Conservation (phyloP, 2,113 vertebrate genomes). For the Rhea americana region DNA sequence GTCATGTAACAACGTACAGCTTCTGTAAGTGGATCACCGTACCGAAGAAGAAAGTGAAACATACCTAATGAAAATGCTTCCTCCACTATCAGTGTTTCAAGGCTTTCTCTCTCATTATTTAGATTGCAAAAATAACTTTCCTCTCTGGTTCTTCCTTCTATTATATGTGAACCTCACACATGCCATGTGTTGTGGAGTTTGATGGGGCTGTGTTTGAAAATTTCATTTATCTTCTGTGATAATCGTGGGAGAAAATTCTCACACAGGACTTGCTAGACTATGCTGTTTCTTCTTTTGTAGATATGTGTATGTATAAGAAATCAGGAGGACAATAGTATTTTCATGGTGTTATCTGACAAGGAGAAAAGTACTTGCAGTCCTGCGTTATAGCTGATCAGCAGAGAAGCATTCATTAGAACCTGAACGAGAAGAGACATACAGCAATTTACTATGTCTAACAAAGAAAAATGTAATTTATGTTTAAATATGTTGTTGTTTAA, state of each 20-base stretch:
- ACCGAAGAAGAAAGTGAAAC: constrained; percentile 27
- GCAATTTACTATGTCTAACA: constrained; percentile 11
- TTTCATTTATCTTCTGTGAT: constrained; percentile 22
- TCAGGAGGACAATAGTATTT: neutral
- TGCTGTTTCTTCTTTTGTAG: neutral
- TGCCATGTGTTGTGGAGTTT: neutral
- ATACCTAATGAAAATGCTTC: constrained; percentile 38
- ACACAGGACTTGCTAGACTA: neutral
- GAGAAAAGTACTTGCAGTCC: constrained; percentile 41
- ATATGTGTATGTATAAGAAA: neutral
- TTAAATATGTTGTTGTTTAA: neutral
- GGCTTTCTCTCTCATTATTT: neutral
- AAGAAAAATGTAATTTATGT: neutral
- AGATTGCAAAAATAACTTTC: constrained; percentile 42
- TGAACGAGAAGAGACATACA: constrained; percentile 4
- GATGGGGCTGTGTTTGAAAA: neutral
- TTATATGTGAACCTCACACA: neutral
- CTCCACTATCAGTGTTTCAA: neutral
- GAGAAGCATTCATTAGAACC: constrained; percentile 48
- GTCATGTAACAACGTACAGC: constrained; percentile 47
- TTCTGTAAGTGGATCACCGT: constrained; percentile 34
- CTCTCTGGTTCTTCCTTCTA: neutral
- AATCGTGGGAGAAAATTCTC: neutral
- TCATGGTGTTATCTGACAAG: constrained; percentile 28
- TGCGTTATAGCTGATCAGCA: neutral